Evolutionary conservation across 2,113 vertebrate species (phyloP).

Genomic region (Lepidothrix coronata): DNA sequence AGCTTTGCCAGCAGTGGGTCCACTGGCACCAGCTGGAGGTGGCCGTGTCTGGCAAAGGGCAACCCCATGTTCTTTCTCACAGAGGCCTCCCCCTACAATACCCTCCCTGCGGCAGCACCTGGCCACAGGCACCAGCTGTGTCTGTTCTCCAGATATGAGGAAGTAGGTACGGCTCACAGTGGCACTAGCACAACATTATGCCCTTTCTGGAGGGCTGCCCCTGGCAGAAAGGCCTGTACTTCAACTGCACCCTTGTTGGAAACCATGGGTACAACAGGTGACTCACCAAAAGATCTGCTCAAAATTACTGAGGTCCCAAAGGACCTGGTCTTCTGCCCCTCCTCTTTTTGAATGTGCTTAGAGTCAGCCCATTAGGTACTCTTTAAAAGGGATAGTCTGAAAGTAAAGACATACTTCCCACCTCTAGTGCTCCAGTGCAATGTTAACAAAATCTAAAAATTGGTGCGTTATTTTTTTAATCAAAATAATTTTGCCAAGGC

Average conservation of each 20-base stretch:
- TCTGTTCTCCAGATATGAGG: not conserved
- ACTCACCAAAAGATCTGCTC: not conserved
- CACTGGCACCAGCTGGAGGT: not conserved
- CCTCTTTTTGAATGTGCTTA: not conserved
- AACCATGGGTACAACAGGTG: not conserved
- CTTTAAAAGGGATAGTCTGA: not conserved
- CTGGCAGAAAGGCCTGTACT: not conserved
- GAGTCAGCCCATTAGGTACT: not conserved
- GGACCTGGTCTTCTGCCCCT: not conserved
- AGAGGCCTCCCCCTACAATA: not conserved
- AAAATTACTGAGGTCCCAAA: not conserved
- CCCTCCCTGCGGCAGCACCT: not conserved
- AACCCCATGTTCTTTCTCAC: not conserved
- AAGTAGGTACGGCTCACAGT: not conserved
- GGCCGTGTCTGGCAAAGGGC: not conserved
- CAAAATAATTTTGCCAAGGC: not conserved
- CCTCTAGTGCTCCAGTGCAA: not conserved
- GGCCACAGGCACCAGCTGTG: not conserved
- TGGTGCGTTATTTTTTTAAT: not conserved
- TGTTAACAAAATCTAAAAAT: not conserved
- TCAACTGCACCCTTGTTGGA: not conserved
- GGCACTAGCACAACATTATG: too few relatives aligned
- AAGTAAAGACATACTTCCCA: not conserved
- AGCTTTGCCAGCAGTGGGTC: not conserved
- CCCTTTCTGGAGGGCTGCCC: not conserved